Percentiles rank a stretch among this genome's conserved stretches.
phyloP scores from a whole-genome alignment of 2,113 vertebrate genomes.

The Orientallactaga bullata region DNA sequence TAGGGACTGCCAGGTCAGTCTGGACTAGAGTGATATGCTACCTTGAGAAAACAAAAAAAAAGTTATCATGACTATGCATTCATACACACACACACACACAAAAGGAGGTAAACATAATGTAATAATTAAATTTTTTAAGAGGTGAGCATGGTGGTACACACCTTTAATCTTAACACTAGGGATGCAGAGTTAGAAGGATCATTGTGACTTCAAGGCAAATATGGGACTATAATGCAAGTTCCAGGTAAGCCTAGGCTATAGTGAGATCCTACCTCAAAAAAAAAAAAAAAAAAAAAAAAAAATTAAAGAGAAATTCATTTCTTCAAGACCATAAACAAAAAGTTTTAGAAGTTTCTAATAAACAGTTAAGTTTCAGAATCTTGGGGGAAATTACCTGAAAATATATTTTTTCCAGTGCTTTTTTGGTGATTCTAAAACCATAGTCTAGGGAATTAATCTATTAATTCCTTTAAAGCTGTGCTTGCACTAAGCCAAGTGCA shows the following conservation, averaged over 20 bases:
- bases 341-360: slow-evolving; percentile 2
- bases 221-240: no score
- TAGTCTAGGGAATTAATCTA: slow-evolving; percentile 27
- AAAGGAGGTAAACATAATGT: rapidly evolving
- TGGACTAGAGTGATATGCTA: no score
- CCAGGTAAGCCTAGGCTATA: no score
- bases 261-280: no score
- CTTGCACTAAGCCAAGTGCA: slow-evolving; percentile 1
- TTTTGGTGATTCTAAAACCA: slow-evolving; percentile 13
- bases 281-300: neutral
- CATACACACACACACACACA: no score
- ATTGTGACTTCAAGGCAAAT: no score
- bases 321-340: neutral
- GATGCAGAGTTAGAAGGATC: no score
- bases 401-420: neutral
- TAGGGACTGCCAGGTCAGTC: no score
- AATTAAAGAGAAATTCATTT: slow-evolving; percentile 12
- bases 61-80: neutral
- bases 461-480: slow-evolving; percentile 49
- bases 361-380: slow-evolving; percentile 13
- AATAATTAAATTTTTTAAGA: slow-evolving; percentile 10
- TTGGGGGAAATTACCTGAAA: neutral
- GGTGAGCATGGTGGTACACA: no score
- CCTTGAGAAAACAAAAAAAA: neutral
- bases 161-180: no score